Evolutionary conservation across 2,113 vertebrate genomes (phyloP), one percentile per base, ranked within the genome.

Genomic region (Cricetomys ansorgei): DNA sequence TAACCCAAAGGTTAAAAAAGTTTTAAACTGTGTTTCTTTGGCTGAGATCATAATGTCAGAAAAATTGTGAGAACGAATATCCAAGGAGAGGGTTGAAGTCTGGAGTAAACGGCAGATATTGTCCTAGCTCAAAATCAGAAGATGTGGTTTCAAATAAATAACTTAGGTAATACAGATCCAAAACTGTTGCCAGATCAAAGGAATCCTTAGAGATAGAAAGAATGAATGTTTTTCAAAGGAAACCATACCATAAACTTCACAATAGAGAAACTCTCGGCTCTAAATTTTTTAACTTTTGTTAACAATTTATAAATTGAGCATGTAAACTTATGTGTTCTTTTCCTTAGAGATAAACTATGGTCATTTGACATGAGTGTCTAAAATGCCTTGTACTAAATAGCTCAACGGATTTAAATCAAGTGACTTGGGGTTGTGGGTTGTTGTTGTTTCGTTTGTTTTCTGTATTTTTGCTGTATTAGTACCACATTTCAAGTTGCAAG

Each of bases 271-370:
- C 65, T 0, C 48, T 29, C n/a, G 40, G 5, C 17, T 81, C 23
- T 37, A 7, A 88, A 72, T 19, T 73, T 70, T 25, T 37, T 45
- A 43, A 13, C 1, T 67, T 88, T 43, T 70, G 15, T 11, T 62
- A 57, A 84, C 29, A 95, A 69, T 89, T 83, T 80, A 69, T 70
- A 92, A 76, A 72, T 1, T 6, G 27, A 55, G 21, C 55, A 1
- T 65, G n/a, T 17, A 65, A 48, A 92, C 88, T 72, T 81, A 13
- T 65, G 53, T 23, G 75, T 59, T 0, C 29, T 4, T 16, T 59
- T 57, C 27, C 72, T 95, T 73, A 73, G 37, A 84, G 93, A 73
- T 77, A 93, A 88, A 65, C 50, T 91, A 2, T 88, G 6, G 45
- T 77, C 23, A 50, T 67, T 75, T 89, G 5, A 11, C 64, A 1